These are phyloP conservation scores for Pterocles orientalis DNA, from an alignment of 2,113 vertebrate species.

Conservation along the genomic window DNA sequence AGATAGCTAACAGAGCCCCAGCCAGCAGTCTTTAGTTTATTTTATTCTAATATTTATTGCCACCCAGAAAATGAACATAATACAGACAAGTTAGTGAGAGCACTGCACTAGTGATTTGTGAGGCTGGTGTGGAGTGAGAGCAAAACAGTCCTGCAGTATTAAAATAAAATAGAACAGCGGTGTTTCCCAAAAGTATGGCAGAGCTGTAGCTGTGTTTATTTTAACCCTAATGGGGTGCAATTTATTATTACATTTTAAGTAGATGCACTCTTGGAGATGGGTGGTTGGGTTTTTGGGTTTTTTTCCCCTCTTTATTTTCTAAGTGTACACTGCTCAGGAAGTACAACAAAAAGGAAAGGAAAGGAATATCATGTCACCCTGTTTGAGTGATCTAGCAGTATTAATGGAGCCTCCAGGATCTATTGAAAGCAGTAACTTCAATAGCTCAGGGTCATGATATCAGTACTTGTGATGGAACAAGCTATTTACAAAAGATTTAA, in stretches of 20 bases:
- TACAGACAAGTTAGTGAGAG: conserved; percentile 77
- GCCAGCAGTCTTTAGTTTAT: conserved; percentile 80
- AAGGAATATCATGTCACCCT: conserved; percentile 48
- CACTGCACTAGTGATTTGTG: conserved; percentile 72
- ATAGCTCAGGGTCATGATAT: conserved; percentile 70
- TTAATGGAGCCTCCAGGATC: conserved; percentile 64
- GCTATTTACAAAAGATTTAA: conserved; percentile 76
- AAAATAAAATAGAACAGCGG: conserved; percentile 63
- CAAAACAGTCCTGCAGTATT: conserved; percentile 66
- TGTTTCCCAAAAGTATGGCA: conserved; percentile 53
- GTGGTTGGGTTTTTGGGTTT: neutral
- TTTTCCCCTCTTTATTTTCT: neutral
- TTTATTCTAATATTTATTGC: conserved; percentile 88
- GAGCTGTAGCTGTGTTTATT: conserved; percentile 44
- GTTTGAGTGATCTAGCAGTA: conserved; percentile 61
- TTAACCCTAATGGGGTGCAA: conserved; percentile 60
- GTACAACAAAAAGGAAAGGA: neutral
- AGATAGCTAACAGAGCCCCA: conserved; percentile 83
- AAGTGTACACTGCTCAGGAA: neutral
- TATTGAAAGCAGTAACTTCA: conserved; percentile 69
- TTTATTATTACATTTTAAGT: conserved; percentile 53
- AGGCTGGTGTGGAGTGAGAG: conserved; percentile 67
- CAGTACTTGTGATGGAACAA: conserved; percentile 71
- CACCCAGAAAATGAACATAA: conserved; percentile 84
- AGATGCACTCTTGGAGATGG: conserved; percentile 15